Conservation (phyloP, 1,140 invertebrate genomes). For the Bicyclus anynana region DNA sequence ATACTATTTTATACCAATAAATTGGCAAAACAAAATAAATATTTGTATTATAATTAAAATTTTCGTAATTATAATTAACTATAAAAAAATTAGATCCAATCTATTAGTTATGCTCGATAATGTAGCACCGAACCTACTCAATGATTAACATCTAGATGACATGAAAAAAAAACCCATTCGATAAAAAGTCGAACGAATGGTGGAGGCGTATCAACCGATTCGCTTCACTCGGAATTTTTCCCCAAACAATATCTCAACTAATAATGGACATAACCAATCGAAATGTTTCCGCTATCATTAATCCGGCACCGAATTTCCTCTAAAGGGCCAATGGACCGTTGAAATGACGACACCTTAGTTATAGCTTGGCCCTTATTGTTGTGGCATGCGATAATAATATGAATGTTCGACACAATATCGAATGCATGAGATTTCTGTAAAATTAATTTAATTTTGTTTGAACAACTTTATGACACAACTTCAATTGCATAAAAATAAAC, state of each 20-base stretch:
- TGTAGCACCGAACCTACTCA: neutral
- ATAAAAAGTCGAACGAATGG: slow-evolving; percentile 20
- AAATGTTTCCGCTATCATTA: slow-evolving; percentile 62
- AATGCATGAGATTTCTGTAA: too few species aligned
- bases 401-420: neutral
- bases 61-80: too few species aligned
- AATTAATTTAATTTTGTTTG: too few species aligned
- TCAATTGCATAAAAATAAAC: too few species aligned
- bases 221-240: slow-evolving; percentile 26
- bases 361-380: slow-evolving; percentile 32
- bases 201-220: slow-evolving; percentile 23
- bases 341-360: slow-evolving; percentile 57
- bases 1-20: too few species aligned
- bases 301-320: slow-evolving; percentile 51
- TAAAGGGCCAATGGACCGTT: slow-evolving; percentile 52
- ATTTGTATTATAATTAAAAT: too few species aligned
- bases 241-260: slow-evolving; percentile 33
- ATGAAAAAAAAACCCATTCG: slow-evolving; percentile 3
- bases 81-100: too few species aligned
- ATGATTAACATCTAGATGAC: neutral
- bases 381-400: neutral
- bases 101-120: neutral
- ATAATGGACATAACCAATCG: slow-evolving; percentile 50
- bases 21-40: too few species aligned
- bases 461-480: too few species aligned